Evolutionary conservation across 2,888 invertebrate species (phyloP), one percentile per base, ranked within the genome.

Genomic region (Cryptocheilus praepositus): DNA sequence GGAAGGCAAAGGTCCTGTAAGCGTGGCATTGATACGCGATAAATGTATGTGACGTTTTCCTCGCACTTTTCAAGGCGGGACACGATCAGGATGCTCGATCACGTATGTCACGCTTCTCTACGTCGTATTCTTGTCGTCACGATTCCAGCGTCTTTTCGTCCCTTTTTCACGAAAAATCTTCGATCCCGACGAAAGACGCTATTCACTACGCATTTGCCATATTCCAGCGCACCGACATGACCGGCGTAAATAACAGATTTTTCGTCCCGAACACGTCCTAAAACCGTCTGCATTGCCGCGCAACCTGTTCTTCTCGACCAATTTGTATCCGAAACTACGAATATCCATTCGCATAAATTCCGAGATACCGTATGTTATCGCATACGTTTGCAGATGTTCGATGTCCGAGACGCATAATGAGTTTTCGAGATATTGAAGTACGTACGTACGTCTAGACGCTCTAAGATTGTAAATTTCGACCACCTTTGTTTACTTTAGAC

Each of bases 81-180:
- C 56, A 25, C 13, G 58, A 67, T 70, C 63, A 28, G 46, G 55
- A 73, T 77, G 74, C 65, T 67, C 49, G 66, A 66, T 70, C 78
- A 78, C 70, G 77, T 73, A 67, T 58, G 56, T 61, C 56, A 53
- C 57, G 49, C 59, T 49, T 59, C 54, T n/a, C 46, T 25, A 55
- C 54, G 51, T 63, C 53, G 55, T 28, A 69, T 61, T 65, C 57
- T 62, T 28, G 65, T 55, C 59, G 56, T 61, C 66, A 69, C 67
- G 70, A 63, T 60, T 60, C 43, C 22, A n/a, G 19, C 64, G 45
- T 44, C 36, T 64, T 62, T n/a, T 54, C 25, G 56, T 21, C 25
- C 21, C 13, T 36, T 62, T 25, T 69, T 65, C 45, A 45, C 2
- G 11, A 43, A 61, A 62, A 65, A 62, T 56, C 52, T 58, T 58